Base-by-base conservation (phyloP, 2,888 invertebrate species). In the Mantis religiosa region DNA sequence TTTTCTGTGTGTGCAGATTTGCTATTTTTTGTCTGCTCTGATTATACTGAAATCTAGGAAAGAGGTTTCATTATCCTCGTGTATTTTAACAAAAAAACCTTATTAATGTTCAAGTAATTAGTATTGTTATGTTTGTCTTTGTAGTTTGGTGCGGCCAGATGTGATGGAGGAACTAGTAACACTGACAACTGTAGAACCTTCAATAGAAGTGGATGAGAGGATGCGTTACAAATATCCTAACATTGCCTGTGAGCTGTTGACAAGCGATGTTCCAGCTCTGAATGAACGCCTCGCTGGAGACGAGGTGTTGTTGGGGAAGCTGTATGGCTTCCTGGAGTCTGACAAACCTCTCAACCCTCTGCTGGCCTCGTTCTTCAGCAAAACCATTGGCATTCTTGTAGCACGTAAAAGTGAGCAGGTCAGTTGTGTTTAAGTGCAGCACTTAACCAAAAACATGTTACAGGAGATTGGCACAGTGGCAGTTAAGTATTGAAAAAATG, bases 351-450 rank as follows among this genome's bases (percentile, higher is more conserved):
- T 99, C 89, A 99, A 99, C 94, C 98, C 99, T 88, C 94, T 99
- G 91, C 95, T 99, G 92, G 98, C 99, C 88, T 98, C 98, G 91
- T 99, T 98, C 95, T 98, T 98, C 94, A 98, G 98, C 94, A 98
- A 98, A 95, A 98, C 98, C 91, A 96, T 99, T 93, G 97, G 97
- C 92, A 97, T 97, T 94, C 95, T 99, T 92, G 96, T 99, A 91
- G 96, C 97, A 91, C 96, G 97, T 93, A 97, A 97, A 94, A 96
- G 97, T 92, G 98, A 98, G 94, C 97, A 96, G 95, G 96, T 97
- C 93, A 93, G 94, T 93, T 87, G 34, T 34, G 34, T 41, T 41
- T 41, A 7, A 30, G 3, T 3, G 2, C n/a, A n/a, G n/a, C n/a
- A n/a, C n/a, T n/a, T n/a, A n/a, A n/a, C n/a, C n/a, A n/a, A n/a